Evolutionary conservation across 2,888 invertebrate genomes (phyloP), one percentile per base, ranked within the genome.

Genomic region (Cremastinae sp.): DNA sequence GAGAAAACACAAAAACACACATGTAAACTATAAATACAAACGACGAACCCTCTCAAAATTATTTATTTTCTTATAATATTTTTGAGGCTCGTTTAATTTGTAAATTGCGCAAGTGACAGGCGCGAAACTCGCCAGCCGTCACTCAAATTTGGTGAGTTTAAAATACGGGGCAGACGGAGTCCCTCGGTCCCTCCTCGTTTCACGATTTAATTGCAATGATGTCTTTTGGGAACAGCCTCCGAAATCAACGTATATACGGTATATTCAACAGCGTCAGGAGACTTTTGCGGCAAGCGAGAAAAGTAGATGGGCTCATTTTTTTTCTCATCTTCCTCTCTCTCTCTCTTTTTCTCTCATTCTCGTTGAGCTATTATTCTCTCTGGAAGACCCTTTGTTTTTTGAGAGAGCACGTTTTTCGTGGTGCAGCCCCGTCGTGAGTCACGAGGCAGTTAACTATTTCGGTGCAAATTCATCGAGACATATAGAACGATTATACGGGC

Each of bases 181-280:
- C 74, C 69, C 71, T 78, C 80, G 80, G 78, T 81, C 82, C 80
- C 83, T 71, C 37, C 43, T 66, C 56, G 64, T 83, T 85, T 82
- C 83, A 81, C 82, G 80, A 83, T 84, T 85, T 86, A 85, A 85
- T 83, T 83, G 83, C 81, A 76, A 70, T 55, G 64, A 71, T 73
- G 78, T 76, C 75, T 73, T 68, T 55, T 59, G 78, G 78, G 78
- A 78, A 59, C 41, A 39, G 74, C 62, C 70, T 53, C 51, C 45
- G 39, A 41, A 47, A 58, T 9, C 18, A 45, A 41, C 22, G 47
- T 37, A 56, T 37, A 47, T 7, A 41, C 37, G 58, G 14, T 14
- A 14, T 43, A 43, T 65, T 14, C 28, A 35, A 18, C 35, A 35
- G 45, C 10, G 49, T 12, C 59, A 37, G 9, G 56, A 72, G 64